Percentiles rank a stretch among this genome's conserved stretches.
Evolutionary conservation across 2,113 vertebrate species (phyloP).

Genomic region (Anolis sagrei): DNA sequence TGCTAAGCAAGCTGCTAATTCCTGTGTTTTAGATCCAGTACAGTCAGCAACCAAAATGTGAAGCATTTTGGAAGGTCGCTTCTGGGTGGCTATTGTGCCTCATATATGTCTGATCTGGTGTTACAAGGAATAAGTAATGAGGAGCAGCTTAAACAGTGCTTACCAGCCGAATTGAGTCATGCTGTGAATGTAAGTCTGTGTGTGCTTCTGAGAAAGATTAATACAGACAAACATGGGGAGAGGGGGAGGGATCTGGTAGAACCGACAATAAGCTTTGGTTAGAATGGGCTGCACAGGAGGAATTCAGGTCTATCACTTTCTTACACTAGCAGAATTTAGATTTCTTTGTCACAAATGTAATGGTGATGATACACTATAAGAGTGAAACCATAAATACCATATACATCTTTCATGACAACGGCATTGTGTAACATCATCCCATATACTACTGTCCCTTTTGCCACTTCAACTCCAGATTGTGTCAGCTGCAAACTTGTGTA

Average conservation of each 20-base stretch:
- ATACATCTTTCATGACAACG: too few species aligned
- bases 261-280: background rate
- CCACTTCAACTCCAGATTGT: too few species aligned
- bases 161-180: conserved; percentile 82
- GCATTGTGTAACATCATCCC: too few species aligned
- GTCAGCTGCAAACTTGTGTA: too few species aligned
- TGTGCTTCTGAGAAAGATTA: background rate
- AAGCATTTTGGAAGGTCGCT: conserved; percentile 87
- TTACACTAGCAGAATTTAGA: background rate
- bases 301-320: background rate
- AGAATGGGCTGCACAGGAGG: background rate
- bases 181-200: conserved; percentile 81
- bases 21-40: conserved; percentile 77
- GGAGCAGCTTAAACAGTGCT: conserved; percentile 82
- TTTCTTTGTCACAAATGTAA: background rate
- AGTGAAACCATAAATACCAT: too few species aligned
- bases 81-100: conserved; percentile 86
- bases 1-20: conserved; percentile 14
- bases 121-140: conserved; percentile 84
- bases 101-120: conserved; percentile 87
- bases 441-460: too few species aligned
- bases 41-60: conserved; percentile 76
- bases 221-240: background rate
- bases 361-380: background rate
- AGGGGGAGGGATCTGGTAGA: background rate